A percentile compares a stretch with the other conserved stretches of the same genome.
phyloP scores from a whole-genome alignment of 92 coral and sea anemone species.

The Muricea muricata region DNA sequence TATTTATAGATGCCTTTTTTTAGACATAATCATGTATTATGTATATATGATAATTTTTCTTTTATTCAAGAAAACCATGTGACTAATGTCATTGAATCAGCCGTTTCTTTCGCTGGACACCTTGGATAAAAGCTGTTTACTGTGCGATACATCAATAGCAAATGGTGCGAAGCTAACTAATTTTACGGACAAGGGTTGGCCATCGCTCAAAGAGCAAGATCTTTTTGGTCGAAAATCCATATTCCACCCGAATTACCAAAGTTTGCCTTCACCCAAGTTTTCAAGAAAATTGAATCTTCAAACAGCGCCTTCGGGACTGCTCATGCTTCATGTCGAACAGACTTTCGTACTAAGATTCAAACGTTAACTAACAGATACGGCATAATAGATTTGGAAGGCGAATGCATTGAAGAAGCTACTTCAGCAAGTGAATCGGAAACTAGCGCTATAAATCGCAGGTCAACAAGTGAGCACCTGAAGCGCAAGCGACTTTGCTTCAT shows the following conservation, averaged over 20 bases:
- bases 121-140: neutral
- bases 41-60: no score
- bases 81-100: neutral
- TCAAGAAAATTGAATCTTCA: neutral
- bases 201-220: neutral
- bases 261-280: neutral
- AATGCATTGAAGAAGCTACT: neutral
- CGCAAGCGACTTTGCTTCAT: neutral
- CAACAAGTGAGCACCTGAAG: neutral
- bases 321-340: neutral
- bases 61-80: no score
- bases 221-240: neutral
- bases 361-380: neutral
- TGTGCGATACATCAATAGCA: neutral
- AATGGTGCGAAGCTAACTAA: neutral
- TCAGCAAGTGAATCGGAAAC: neutral
- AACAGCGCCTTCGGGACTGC: neutral
- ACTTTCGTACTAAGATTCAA: neutral
- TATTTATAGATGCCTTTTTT: no score
- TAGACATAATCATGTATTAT: no score
- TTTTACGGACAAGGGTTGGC: neutral
- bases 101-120: neutral
- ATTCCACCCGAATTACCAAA: neutral
- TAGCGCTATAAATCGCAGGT: neutral
- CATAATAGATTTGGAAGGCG: neutral